Evolutionary conservation across 2,888 invertebrate genomes (phyloP), one percentile per base, ranked within the genome.

Genomic region (Trissoscelio sp.): DNA sequence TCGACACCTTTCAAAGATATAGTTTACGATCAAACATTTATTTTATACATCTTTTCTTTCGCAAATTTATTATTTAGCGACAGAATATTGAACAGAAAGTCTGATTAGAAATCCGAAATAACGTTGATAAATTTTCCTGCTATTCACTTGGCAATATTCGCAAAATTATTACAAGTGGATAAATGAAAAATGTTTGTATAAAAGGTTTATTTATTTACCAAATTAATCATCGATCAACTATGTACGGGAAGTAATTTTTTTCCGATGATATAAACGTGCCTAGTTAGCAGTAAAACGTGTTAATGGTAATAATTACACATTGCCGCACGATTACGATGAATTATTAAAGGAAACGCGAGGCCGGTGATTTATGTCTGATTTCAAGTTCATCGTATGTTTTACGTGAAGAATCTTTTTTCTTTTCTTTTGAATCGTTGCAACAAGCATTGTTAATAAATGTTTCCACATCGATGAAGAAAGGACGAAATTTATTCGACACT

Each of bases 301-400:
- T 79, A 79, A 79, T 73, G 79, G 58, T 60, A 73, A 79, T 79
- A 72, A 79, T 79, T 79, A 79, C 73, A 77, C 46, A 60, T 60
- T 24, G 53, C 44, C 39, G 53, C 39, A 20, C 46, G 37, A 73
- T 60, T 79, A 73, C 64, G 48, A 74, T 80, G 74, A 80, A 80
- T 74, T 80, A 80, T 74, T 74, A 80, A 66, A 80, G 73, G 69
- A 74, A 74, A 66, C 42, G 64, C 69, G 31, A 67, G 48, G 39
- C 58, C 39, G 31, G 55, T 79, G 79, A 79, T 79, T 69, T 80
- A 75, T 75, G 70, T 53, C 37, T 34, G 60, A 75, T 70, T 70
- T 80, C 74, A 75, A 64, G 79, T 72, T 79, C 79, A 58, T 66
- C 77, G 44, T 37, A 20, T 46, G 31, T 64, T 64, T 64, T 44